phyloP scores from a whole-genome alignment of 2,113 vertebrate genomes.

The Smithornis capensis region DNA sequence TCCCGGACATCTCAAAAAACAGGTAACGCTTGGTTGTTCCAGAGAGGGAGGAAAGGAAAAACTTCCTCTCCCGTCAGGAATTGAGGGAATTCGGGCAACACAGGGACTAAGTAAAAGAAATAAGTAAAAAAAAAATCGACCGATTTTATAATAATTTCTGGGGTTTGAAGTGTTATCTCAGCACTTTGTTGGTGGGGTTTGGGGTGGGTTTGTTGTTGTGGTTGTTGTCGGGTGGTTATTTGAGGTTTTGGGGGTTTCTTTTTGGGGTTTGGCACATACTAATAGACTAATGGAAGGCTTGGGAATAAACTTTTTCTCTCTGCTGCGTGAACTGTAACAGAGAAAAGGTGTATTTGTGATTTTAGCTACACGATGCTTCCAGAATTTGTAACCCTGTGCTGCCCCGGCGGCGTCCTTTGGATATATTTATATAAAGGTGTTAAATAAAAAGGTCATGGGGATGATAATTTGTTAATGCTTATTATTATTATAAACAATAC shows the following conservation, averaged over 20 bases:
- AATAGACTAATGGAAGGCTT: neutral
- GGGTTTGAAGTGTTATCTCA: neutral
- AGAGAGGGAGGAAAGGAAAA: neutral
- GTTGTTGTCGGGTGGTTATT: neutral
- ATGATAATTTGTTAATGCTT: neutral
- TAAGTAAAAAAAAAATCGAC: no score
- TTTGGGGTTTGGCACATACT: fast-evolving
- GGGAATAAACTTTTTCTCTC: neutral
- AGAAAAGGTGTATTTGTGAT: neutral
- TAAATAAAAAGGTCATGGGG: fast-evolving
- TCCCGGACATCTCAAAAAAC: neutral
- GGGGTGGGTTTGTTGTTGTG: neutral
- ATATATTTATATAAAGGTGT: fast-evolving
- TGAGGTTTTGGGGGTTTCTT: neutral
- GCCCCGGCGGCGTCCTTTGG: neutral
- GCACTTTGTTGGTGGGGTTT: neutral
- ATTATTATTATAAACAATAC: no score
- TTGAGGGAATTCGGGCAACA: neutral
- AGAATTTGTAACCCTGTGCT: fast-evolving
- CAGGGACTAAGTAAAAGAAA: fast-evolving
- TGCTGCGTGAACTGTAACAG: fast-evolving
- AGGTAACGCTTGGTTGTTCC: neutral
- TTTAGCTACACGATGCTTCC: fast-evolving
- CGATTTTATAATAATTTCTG: neutral
- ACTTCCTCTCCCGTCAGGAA: neutral